Evolutionary conservation across 2,888 invertebrate species (phyloP), one percentile per base, ranked within the genome.

Genomic region (Agriopis leucophaearia): DNA sequence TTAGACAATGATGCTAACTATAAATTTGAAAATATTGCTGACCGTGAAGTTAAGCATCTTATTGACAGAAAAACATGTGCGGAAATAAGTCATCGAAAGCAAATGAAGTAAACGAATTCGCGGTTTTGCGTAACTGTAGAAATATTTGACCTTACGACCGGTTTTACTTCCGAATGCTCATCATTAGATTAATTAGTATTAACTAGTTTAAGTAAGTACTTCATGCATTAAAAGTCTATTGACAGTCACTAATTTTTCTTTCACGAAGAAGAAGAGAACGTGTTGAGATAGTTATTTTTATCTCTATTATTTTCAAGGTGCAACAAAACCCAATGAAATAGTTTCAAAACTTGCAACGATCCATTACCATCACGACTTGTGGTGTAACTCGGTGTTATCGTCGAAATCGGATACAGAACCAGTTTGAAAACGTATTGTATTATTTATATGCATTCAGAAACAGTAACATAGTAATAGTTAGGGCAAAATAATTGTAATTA

Each of bases 401-500:
- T 55, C 54, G 54, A 27, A 62, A 58, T 65, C 54, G 56, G 58
- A 65, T 58, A 63, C 58, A 48, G 27, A 63, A 67, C 67, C 54
- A 52, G 67, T 67, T 63, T 27, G 42, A 51, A 59, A 59, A 47
- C 38, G 35, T 54, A 60, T 56, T 57, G 47, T 58, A 57, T 51
- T 54, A 40, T 63, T 47, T 62, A 47, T 50, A 47, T 66, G 48
- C 52, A 40, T 55, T 62, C 71, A 42, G 58, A 66, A 71, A 66
- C 65, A 44, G 52, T 65, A 52, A 62, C 59, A 40, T 44, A 63
- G 50, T 56, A 38, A 58, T 57, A 55, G 54, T 44, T 18, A 61
- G 44, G 40, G 35, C 44, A 56, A 57, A 70, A 74, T 66, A 75
- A 78, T 77, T 76, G 78, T 75, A 79, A 75, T 69, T 64, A 64